Evolutionary conservation across 2,113 vertebrate species (phyloP).

Genomic region (Periophthalmus modestus): DNA sequence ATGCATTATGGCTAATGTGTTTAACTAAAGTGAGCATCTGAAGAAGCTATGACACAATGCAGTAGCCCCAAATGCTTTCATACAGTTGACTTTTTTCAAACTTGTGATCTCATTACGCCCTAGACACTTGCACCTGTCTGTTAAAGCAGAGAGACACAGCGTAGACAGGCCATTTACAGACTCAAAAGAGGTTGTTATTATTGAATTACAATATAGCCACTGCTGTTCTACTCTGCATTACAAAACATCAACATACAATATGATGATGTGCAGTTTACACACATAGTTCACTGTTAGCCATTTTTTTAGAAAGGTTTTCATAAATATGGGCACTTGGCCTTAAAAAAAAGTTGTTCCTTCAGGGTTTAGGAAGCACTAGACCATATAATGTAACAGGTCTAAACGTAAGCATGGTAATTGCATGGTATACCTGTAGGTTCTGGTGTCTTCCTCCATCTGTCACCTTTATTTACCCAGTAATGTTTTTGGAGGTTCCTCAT

Average conservation of each 20-base stretch:
- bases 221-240: too few relatives aligned
- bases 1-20: background rate
- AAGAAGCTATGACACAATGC: background rate
- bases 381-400: background rate
- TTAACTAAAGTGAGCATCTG: conserved; percentile 1
- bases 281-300: too few relatives aligned
- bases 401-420: background rate
- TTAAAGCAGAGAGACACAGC: conserved; percentile 9
- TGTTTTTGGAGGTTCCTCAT: too few relatives aligned
- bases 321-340: background rate
- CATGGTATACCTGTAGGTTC: conserved; percentile 24
- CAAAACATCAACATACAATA: too few relatives aligned
- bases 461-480: conserved; percentile 64
- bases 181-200: too few relatives aligned
- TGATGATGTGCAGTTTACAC: too few relatives aligned
- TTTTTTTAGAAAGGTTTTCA: background rate
- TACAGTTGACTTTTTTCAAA: conserved; percentile 4
- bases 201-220: too few relatives aligned
- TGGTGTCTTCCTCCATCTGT: conserved; percentile 49
- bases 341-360: background rate
- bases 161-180: too few relatives aligned
- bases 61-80: too few relatives aligned
- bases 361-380: too few relatives aligned
- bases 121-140: conserved; percentile 45
- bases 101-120: conserved; percentile 59